These are phyloP conservation scores for Allobates femoralis DNA, from an alignment of 2,797 vertebrate genomes.

Conservation along the genomic window DNA sequence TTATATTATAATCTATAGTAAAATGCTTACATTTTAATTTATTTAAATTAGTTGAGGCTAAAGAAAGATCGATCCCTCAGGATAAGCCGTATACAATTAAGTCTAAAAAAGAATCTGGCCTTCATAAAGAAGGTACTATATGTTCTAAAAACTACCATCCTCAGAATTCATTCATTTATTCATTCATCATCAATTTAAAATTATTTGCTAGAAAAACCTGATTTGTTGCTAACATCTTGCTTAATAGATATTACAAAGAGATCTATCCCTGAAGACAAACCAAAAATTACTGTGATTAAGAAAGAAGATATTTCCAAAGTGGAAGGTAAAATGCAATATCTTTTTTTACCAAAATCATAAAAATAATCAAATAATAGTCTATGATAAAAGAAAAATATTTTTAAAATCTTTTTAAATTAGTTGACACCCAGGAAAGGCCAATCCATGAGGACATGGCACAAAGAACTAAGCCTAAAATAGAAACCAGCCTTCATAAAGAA, in stretches of 20 bases:
- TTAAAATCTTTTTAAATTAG: conserved; percentile 39
- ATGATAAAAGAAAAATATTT: not conserved
- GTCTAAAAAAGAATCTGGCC: conserved; percentile 23
- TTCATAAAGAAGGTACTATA: not conserved
- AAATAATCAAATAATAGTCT: no score
- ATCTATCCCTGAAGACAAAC: no score
- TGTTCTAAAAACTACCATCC: not conserved
- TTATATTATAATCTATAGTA: no score
- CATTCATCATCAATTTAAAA: not conserved
- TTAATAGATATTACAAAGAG: conserved; percentile 16
- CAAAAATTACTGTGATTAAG: no score
- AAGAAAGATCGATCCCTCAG: not conserved
- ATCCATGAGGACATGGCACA: not conserved
- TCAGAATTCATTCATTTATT: not conserved
- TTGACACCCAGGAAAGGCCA: not conserved
- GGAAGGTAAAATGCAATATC: no score
- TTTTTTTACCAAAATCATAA: not conserved
- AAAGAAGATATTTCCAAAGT: no score
- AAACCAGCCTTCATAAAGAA: conserved; percentile 15
- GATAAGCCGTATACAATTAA: not conserved
- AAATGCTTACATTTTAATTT: not conserved
- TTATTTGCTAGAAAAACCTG: not conserved
- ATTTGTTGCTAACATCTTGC: conserved; percentile 2
- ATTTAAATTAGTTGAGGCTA: not conserved
- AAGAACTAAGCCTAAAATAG: conserved; percentile 25